Percentiles rank a stretch among this genome's conserved stretches.
Conservation (phyloP, 1,140 invertebrate species). For the Brachionus plicatilis region DNA sequence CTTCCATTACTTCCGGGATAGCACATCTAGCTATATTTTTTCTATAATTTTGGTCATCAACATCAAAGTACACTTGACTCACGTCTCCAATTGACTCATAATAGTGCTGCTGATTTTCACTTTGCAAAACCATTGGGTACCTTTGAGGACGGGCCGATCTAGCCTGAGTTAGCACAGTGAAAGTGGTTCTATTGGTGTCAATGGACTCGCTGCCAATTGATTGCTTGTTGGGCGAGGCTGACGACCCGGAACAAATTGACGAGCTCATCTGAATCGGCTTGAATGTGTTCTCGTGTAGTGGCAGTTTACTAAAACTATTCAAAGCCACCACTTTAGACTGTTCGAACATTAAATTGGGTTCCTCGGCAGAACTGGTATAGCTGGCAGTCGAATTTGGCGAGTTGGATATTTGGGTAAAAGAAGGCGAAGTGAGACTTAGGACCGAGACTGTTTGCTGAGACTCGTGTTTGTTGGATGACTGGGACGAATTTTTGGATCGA, state of each 20-base stretch:
- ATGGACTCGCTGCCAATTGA: background rate
- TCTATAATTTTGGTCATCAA: conserved; percentile 23
- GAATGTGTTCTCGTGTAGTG: conserved; percentile 14
- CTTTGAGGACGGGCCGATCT: background rate
- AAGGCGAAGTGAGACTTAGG: background rate
- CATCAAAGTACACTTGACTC: conserved; percentile 26
- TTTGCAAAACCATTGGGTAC: background rate
- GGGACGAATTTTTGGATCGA: background rate
- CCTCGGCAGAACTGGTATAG: background rate
- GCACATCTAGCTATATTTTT: background rate
- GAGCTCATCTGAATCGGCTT: background rate
- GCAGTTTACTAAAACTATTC: conserved; percentile 22
- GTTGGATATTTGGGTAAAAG: background rate
- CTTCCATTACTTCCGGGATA: background rate
- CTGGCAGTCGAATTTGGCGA: conserved; percentile 4
- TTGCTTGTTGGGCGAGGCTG: background rate
- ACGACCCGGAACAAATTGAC: background rate
- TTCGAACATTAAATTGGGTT: conserved; percentile 1
- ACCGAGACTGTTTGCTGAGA: conserved; percentile 12
- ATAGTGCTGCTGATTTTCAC: conserved; percentile 16
- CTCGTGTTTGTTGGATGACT: background rate
- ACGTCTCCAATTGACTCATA: conserved; percentile 21
- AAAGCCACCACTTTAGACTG: background rate
- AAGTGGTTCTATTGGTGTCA: background rate
- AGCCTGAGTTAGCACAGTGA: background rate